Conservation (phyloP, 2,888 invertebrate species). For the Schizotus pectinicornis region DNA sequence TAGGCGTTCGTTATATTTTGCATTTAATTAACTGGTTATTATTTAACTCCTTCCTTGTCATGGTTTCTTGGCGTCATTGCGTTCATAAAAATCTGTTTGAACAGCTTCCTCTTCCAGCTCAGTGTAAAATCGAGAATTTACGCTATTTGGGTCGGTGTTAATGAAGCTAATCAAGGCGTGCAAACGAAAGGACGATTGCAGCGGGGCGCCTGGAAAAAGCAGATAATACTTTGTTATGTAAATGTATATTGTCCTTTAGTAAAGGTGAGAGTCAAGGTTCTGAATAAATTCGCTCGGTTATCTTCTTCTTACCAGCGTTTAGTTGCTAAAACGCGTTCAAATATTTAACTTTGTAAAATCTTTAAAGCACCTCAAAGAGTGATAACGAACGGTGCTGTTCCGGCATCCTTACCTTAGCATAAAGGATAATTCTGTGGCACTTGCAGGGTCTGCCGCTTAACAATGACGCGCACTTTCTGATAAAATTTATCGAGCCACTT, state of each 20-base stretch:
- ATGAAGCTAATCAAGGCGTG: conserved; percentile 28
- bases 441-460: background rate
- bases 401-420: background rate
- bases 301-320: conserved; percentile 49
- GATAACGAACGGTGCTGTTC: conserved; percentile 26
- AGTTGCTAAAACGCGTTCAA: conserved; percentile 49
- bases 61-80: too few relatives aligned
- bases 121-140: too few relatives aligned
- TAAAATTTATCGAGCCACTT: too few relatives aligned
- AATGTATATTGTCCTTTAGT: conserved; percentile 54
- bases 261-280: conserved; percentile 51
- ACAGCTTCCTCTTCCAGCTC: too few relatives aligned
- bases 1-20: too few relatives aligned
- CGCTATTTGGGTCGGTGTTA: conserved; percentile 17
- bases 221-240: conserved; percentile 55
- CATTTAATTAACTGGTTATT: too few relatives aligned
- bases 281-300: conserved; percentile 52
- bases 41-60: too few relatives aligned
- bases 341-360: conserved; percentile 53
- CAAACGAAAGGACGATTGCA: conserved; percentile 16
- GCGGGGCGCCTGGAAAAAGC: conserved; percentile 36
- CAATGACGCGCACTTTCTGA: background rate
- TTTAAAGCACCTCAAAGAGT: conserved; percentile 34
- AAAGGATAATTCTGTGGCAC: conserved; percentile 7
- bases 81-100: too few relatives aligned